These are phyloP conservation scores for Himalopsyche kuldschensis DNA, from an alignment of 2,888 invertebrate genomes.

Conservation along the genomic window DNA sequence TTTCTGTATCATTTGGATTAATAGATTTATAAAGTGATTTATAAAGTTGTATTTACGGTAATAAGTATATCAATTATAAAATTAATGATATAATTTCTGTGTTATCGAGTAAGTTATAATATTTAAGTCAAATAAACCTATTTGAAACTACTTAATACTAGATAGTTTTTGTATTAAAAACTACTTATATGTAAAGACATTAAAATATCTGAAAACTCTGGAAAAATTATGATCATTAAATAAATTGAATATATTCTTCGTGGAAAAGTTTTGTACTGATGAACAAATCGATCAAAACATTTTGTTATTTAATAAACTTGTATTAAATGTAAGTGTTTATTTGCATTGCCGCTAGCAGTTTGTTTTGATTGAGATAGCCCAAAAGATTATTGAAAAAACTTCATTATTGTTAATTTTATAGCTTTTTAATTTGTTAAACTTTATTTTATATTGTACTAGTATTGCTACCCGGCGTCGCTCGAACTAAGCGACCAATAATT, in stretches of 20 bases:
- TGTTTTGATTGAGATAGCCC: not conserved
- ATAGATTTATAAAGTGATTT: too few species aligned
- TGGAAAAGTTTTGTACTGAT: not conserved
- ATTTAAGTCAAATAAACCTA: not conserved
- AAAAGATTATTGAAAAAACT: not conserved
- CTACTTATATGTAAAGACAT: not conserved
- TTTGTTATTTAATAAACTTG: not conserved
- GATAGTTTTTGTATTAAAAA: not conserved
- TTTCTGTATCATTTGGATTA: too few species aligned
- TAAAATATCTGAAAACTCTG: not conserved
- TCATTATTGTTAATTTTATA: too few species aligned
- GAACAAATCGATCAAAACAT: not conserved
- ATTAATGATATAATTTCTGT: too few species aligned
- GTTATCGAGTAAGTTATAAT: too few species aligned
- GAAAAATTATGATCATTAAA: not conserved
- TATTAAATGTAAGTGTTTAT: not conserved
- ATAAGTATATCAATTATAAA: too few species aligned
- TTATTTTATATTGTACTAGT: too few species aligned
- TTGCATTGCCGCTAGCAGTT: not conserved
- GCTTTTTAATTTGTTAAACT: too few species aligned
- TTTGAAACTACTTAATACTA: not conserved
- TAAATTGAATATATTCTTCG: not conserved
- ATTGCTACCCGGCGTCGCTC: too few species aligned
- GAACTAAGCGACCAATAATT: too few species aligned
- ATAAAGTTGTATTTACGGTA: too few species aligned